Base-by-base conservation (phyloP, 2,888 invertebrate species). In the Xylophagus ater region DNA sequence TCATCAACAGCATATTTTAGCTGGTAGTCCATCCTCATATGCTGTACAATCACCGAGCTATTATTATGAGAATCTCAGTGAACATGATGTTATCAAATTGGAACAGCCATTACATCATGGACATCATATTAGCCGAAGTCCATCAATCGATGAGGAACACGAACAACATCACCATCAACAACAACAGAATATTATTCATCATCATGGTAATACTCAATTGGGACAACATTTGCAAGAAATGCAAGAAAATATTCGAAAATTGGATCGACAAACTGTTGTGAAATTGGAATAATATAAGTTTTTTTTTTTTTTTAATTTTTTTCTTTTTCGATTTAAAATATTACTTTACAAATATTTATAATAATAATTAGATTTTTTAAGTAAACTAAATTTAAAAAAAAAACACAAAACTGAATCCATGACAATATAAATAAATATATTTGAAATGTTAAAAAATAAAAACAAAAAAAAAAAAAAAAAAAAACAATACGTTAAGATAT, bases 281-380 rank as follows among this genome's bases (percentile, higher is more conserved):
- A 64, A 65, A 52, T 56, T 59, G 54, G 65, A 64, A 44, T 63
- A 49, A 43, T 8, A 17, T 33, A n/a, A n/a, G n/a, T n/a, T n/a
- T n/a, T n/a, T n/a, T n/a, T n/a, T n/a, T n/a, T n/a, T n/a, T n/a
- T n/a, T n/a, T n/a, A n/a, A n/a, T n/a, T n/a, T n/a, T n/a, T n/a
- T n/a, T n/a, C n/a, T n/a, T n/a, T n/a, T n/a, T n/a, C n/a, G n/a
- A n/a, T n/a, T n/a, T n/a, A n/a, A n/a, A n/a, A n/a, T n/a, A n/a
- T n/a, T n/a, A n/a, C n/a, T n/a, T n/a, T n/a, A n/a, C n/a, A n/a
- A n/a, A n/a, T n/a, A n/a, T n/a, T n/a, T n/a, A n/a, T n/a, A n/a
- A n/a, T n/a, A n/a, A n/a, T n/a, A n/a, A n/a, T n/a, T n/a, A n/a
- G n/a, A n/a, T n/a, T n/a, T n/a, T n/a, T n/a, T n/a, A n/a, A n/a